Evolutionary conservation across 2,888 invertebrate species (phyloP).

Genomic region (Pecten maximus): DNA sequence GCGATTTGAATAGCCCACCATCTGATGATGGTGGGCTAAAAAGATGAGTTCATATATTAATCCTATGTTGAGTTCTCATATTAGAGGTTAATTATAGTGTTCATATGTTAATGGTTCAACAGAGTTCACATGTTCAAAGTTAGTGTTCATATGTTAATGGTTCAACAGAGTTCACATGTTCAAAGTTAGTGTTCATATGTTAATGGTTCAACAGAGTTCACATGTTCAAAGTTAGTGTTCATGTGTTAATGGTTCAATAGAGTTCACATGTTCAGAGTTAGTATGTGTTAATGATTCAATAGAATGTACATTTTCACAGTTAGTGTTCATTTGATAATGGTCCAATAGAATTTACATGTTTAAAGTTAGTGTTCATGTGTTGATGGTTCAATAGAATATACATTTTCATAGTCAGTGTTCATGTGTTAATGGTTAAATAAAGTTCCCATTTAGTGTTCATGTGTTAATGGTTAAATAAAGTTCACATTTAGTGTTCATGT

Average conservation of each 20-base stretch:
- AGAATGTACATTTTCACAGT: too few relatives aligned
- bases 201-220: neutral
- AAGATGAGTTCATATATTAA: neutral
- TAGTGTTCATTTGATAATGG: neutral
- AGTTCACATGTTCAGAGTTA: neutral
- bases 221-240: too few relatives aligned
- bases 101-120: neutral
- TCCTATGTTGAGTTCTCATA: neutral
- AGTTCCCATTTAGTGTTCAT: too few relatives aligned
- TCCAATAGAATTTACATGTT: neutral
- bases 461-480: too few relatives aligned
- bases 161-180: neutral
- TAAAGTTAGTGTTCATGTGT: neutral
- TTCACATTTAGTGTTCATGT: too few relatives aligned
- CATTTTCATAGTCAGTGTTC: neutral
- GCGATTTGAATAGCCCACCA: too few relatives aligned
- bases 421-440: neutral
- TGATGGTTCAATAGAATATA: neutral
- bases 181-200: neutral
- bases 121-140: neutral
- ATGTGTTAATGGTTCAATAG: too few relatives aligned
- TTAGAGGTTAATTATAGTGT: neutral
- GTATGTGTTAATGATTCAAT: too few relatives aligned
- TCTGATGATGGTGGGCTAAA: too few relatives aligned
- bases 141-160: neutral